Percentiles rank a stretch among this genome's conserved stretches.
phyloP scores from a whole-genome alignment of 2,888 invertebrate species.

The Pollenia amentaria region DNA sequence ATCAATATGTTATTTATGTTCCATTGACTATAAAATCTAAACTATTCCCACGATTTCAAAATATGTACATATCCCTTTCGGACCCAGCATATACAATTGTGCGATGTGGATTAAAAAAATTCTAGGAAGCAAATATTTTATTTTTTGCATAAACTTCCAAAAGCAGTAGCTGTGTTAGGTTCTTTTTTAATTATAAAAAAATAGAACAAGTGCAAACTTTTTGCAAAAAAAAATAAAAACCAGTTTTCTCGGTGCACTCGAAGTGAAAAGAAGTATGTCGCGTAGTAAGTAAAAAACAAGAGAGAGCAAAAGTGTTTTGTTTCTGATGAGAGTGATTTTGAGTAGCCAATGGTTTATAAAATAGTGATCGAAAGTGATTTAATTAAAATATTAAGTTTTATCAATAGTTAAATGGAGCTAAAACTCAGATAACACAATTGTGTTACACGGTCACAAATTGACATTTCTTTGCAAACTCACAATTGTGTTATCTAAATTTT shows the following conservation, averaged over 20 bases:
- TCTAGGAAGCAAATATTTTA: too few relatives aligned
- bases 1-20: too few relatives aligned
- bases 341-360: conserved; percentile 42
- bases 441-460: conserved; percentile 39
- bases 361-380: conserved; percentile 39
- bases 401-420: conserved; percentile 38
- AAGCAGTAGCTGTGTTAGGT: conserved; percentile 48
- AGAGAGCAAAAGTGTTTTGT: conserved; percentile 36
- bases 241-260: conserved; percentile 29
- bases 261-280: conserved; percentile 42
- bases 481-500: conserved; percentile 46
- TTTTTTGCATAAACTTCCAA: too few relatives aligned
- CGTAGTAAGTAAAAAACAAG: conserved; percentile 43
- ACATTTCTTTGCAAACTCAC: conserved; percentile 44
- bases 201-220: conserved; percentile 38
- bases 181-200: conserved; percentile 36
- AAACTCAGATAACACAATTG: conserved; percentile 54
- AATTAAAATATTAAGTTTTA: conserved; percentile 39
- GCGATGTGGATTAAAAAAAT: conserved; percentile 53
- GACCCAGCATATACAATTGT: conserved; percentile 50
- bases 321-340: conserved; percentile 52
- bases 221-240: conserved; percentile 43
- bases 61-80: too few relatives aligned
- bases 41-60: too few relatives aligned
- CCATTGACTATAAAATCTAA: too few relatives aligned